phyloP scores from a whole-genome alignment of 2,888 invertebrate species.

The Temnothorax ravouxi region DNA sequence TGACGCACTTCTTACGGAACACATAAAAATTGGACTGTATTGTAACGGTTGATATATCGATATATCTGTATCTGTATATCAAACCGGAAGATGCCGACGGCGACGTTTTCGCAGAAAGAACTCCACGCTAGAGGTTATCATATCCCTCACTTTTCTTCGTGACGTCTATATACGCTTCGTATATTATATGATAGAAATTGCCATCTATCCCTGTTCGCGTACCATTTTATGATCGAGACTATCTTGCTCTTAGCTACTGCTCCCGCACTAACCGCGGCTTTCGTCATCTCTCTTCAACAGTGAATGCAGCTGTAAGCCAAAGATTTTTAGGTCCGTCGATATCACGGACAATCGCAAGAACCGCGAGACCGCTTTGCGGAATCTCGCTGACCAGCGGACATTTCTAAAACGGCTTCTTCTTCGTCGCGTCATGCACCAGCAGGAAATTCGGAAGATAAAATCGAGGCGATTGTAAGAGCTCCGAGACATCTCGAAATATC shows the following conservation, averaged over 20 bases:
- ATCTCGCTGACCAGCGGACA: constrained; percentile 40
- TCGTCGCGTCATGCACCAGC: constrained; percentile 9
- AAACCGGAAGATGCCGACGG: constrained; percentile 22
- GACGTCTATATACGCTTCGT: constrained; percentile 32
- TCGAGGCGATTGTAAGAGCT: constrained; percentile 6
- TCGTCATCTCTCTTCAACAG: constrained; percentile 22
- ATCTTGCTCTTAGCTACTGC: constrained; percentile 16
- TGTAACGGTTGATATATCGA: constrained; percentile 37
- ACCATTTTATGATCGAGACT: constrained; percentile 30
- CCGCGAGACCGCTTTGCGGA: constrained; percentile 26
- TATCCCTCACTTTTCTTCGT: constrained; percentile 37
- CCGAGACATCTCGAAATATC: constrained; percentile 18
- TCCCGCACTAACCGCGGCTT: not conserved
- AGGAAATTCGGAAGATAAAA: constrained; percentile 39
- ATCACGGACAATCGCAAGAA: constrained; percentile 40
- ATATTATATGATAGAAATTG: constrained; percentile 47
- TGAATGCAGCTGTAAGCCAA: constrained; percentile 35
- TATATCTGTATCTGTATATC: constrained; percentile 24
- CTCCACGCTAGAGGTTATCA: constrained; percentile 18
- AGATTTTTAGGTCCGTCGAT: constrained; percentile 41
- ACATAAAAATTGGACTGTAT: constrained; percentile 41
- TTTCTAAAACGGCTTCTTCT: constrained; percentile 32
- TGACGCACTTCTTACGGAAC: constrained; percentile 22
- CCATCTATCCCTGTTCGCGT: constrained; percentile 37
- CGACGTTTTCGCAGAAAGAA: constrained; percentile 31